These are phyloP conservation scores for Morinoia aosen DNA, from an alignment of 2,888 invertebrate species.

Conservation along the genomic window DNA sequence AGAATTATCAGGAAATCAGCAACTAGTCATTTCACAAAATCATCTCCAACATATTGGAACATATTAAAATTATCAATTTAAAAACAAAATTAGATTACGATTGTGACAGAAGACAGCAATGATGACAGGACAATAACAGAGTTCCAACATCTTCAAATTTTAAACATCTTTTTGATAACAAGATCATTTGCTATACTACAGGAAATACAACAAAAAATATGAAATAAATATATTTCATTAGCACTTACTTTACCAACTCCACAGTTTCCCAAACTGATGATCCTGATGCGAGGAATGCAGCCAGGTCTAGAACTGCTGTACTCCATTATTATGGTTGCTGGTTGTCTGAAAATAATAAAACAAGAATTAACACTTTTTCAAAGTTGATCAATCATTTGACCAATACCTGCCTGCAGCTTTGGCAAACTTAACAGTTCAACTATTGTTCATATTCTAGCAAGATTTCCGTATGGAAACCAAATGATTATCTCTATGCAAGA, in stretches of 20 bases:
- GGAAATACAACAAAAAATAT: background rate
- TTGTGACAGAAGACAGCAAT: no score
- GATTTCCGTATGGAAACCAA: background rate
- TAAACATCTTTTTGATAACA: background rate
- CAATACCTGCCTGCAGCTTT: background rate
- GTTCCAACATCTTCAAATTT: background rate
- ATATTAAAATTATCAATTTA: no score
- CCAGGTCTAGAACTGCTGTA: background rate
- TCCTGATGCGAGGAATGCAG: constrained; percentile 47
- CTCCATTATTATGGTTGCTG: background rate
- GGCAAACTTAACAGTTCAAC: background rate
- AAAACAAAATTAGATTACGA: no score
- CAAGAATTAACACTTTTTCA: background rate
- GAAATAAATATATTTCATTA: background rate
- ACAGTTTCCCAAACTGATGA: constrained; percentile 53
- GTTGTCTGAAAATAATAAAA: background rate
- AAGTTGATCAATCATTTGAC: background rate
- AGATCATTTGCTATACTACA: background rate
- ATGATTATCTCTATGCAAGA: background rate
- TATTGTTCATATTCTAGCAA: background rate
- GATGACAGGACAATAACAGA: no score
- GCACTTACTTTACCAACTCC: constrained; percentile 56
- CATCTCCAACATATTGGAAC: no score
- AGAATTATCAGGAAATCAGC: no score
- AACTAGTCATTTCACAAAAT: no score